Evolutionary conservation across 2,888 invertebrate species (phyloP).

Genomic region (Octonoba sinensis): DNA sequence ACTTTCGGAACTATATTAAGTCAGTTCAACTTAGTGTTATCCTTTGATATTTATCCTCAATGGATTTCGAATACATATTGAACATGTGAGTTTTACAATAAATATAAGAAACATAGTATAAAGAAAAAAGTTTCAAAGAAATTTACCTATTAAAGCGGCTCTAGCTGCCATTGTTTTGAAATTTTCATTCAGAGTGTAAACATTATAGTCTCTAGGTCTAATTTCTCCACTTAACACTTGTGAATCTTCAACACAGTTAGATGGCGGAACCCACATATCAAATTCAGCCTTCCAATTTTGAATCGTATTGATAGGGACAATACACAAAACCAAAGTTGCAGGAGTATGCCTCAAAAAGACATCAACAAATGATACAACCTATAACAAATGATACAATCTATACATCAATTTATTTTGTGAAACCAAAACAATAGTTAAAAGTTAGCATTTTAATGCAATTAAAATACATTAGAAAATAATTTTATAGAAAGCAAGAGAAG

Average conservation of each 20-base stretch:
- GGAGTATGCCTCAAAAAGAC: constrained; percentile 91
- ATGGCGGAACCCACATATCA: constrained; percentile 92
- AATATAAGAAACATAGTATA: too few species aligned
- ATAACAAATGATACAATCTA: constrained; percentile 26
- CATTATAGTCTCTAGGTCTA: constrained; percentile 84
- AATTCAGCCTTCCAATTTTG: constrained; percentile 99
- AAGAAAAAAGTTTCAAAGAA: background rate
- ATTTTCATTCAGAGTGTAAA: constrained; percentile 92
- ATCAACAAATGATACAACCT: constrained; percentile 94
- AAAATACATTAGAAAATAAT: background rate
- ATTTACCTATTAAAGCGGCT: constrained; percentile 79
- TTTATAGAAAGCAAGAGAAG: background rate
- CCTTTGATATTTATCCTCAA: too few species aligned
- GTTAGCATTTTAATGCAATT: background rate
- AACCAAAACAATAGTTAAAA: background rate
- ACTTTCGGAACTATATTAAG: too few species aligned
- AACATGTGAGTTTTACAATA: too few species aligned
- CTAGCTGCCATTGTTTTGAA: constrained; percentile 91
- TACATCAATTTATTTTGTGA: constrained; percentile 2
- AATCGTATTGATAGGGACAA: constrained; percentile 98
- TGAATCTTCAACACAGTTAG: constrained; percentile 55
- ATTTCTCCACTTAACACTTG: constrained; percentile 78
- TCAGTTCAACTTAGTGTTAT: too few species aligned
- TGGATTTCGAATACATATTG: too few species aligned
- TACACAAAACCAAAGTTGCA: constrained; percentile 90